Conservation (phyloP, 1,140 invertebrate genomes). For the Aphaenogaster floridana region DNA sequence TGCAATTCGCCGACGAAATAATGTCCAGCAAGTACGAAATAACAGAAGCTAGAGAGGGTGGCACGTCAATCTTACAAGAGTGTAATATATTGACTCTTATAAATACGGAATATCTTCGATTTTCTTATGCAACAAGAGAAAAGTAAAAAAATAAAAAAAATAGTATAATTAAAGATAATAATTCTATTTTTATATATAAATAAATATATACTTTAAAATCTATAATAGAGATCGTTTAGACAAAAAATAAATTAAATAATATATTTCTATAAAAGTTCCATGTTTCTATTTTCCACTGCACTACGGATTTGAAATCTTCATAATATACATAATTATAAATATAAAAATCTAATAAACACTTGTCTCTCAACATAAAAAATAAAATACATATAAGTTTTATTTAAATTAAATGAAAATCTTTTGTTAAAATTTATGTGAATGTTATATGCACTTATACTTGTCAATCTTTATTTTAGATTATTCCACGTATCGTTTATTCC, state of each 20-base stretch:
- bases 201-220: not conserved
- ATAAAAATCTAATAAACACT: not conserved
- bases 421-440: not conserved
- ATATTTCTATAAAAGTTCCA: not conserved
- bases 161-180: not conserved
- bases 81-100: constrained; percentile 17
- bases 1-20: constrained; percentile 51
- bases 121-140: not conserved
- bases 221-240: not conserved
- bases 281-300: too few species aligned
- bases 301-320: not conserved
- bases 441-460: not conserved
- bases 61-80: constrained; percentile 28
- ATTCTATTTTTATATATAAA: not conserved
- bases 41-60: not conserved
- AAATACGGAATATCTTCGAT: not conserved
- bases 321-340: not conserved
- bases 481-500: not conserved
- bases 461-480: not conserved
- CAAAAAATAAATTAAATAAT: constrained; percentile 1
- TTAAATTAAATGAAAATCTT: not conserved
- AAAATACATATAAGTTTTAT: too few species aligned
- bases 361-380: too few species aligned
- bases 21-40: constrained; percentile 56
- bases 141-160: not conserved